These are phyloP conservation scores for Penaeus chinensis DNA, from an alignment of 1,140 invertebrate species.

Conservation along the genomic window DNA sequence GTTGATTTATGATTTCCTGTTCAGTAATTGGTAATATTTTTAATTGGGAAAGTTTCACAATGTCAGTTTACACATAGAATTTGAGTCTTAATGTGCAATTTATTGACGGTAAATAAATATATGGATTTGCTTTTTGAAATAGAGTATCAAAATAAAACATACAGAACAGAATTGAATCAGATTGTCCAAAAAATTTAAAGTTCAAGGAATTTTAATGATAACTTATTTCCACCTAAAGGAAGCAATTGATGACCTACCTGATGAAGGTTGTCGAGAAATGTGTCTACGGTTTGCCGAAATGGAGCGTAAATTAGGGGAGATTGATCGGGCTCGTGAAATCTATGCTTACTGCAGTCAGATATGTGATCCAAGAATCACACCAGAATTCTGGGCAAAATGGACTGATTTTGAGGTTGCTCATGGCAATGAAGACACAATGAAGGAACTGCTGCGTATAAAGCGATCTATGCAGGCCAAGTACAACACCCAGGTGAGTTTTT, in stretches of 20 bases:
- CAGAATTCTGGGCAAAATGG: slow-evolving; percentile 98
- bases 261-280: slow-evolving; percentile 95
- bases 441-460: slow-evolving; percentile 98
- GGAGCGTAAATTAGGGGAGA: slow-evolving; percentile 97
- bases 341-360: slow-evolving; percentile 99
- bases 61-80: too few species aligned
- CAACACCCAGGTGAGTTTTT: slow-evolving; percentile 83
- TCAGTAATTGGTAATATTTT: too few species aligned
- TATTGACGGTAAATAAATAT: too few species aligned
- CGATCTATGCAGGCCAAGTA: slow-evolving; percentile 96
- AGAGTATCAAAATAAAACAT: too few species aligned
- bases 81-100: too few species aligned
- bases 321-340: slow-evolving; percentile 95
- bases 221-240: slow-evolving; percentile 71
- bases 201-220: not conserved
- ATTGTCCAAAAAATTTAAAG: not conserved
- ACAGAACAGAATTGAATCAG: too few species aligned
- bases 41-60: too few species aligned
- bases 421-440: slow-evolving; percentile 99
- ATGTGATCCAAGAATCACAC: slow-evolving; percentile 94
- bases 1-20: not conserved
- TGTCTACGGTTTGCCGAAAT: slow-evolving; percentile 96
- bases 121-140: too few species aligned
- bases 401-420: slow-evolving; percentile 99
- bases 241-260: slow-evolving; percentile 93